phyloP scores from a whole-genome alignment of 2,888 invertebrate genomes.

The Agrilus cyanescens region DNA sequence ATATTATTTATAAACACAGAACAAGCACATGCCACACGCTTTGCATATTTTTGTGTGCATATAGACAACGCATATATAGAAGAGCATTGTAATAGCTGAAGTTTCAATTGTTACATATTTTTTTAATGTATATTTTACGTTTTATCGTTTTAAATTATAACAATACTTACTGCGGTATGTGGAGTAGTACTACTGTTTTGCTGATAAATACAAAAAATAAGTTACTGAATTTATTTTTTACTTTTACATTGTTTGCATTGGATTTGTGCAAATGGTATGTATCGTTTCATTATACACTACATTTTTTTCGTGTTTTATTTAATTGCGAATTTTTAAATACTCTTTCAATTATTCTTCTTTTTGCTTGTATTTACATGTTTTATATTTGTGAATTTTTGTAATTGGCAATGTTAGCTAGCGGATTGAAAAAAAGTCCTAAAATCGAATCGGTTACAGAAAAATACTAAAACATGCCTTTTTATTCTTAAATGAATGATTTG shows the following conservation, averaged over 20 bases:
- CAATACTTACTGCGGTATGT: too few relatives aligned
- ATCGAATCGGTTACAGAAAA: slow-evolving; percentile 33
- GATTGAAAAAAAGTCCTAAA: slow-evolving; percentile 32
- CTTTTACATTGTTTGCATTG: slow-evolving; percentile 38
- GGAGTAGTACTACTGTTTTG: slow-evolving; percentile 3
- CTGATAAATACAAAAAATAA: slow-evolving; percentile 22
- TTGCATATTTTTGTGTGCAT: too few relatives aligned
- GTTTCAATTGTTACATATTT: too few relatives aligned
- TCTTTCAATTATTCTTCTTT: slow-evolving; percentile 3
- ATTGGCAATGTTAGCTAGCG: slow-evolving; percentile 26
- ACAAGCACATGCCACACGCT: too few relatives aligned
- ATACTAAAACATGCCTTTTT: slow-evolving; percentile 22
- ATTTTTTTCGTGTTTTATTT: slow-evolving; percentile 10
- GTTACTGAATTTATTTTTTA: slow-evolving; percentile 34
- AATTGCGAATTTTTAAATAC: slow-evolving; percentile 13
- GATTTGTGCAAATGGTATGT: slow-evolving; percentile 38
- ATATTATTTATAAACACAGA: too few relatives aligned
- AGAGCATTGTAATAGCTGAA: too few relatives aligned
- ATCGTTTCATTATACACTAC: slow-evolving; percentile 21
- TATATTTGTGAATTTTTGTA: slow-evolving; percentile 2
- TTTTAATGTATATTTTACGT: too few relatives aligned
- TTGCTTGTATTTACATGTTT: slow-evolving; percentile 2
- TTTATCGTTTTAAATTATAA: too few relatives aligned
- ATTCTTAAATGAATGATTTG: background rate
- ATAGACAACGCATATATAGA: too few relatives aligned